Conservation (phyloP, 2,888 invertebrate species). For the Anagyrus pseudococci region DNA sequence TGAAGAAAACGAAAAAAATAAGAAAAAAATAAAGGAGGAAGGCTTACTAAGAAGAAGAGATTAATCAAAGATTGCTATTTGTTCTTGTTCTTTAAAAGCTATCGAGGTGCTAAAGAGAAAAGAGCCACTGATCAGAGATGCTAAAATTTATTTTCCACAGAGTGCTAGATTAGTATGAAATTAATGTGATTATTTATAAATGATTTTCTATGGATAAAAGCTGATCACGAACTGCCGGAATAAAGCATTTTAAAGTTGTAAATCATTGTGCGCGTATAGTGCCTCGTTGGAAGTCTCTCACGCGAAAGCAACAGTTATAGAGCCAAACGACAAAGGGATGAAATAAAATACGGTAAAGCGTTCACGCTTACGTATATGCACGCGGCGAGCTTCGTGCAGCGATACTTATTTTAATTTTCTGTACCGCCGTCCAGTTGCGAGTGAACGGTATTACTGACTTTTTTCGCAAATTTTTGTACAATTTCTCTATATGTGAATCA, state of each 20-base stretch:
- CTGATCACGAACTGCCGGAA: slow-evolving; percentile 47
- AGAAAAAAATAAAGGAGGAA: slow-evolving; percentile 28
- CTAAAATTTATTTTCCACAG: slow-evolving; percentile 37
- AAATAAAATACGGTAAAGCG: slow-evolving; percentile 6
- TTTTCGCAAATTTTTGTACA: slow-evolving; percentile 28
- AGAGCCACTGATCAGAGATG: slow-evolving; percentile 29
- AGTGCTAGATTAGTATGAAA: slow-evolving; percentile 42
- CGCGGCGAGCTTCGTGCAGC: neutral
- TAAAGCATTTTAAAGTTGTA: slow-evolving; percentile 45
- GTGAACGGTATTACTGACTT: slow-evolving; percentile 24
- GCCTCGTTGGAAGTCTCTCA: slow-evolving; percentile 33
- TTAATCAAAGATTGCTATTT: slow-evolving; percentile 29
- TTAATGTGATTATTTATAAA: slow-evolving; percentile 55
- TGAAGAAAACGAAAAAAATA: slow-evolving; percentile 15
- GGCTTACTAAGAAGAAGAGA: slow-evolving; percentile 22
- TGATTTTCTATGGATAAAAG: slow-evolving; percentile 44
- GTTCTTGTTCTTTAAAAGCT: slow-evolving; percentile 33
- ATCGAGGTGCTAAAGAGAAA: slow-evolving; percentile 31
- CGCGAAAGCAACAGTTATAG: slow-evolving; percentile 27
- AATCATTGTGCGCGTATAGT: slow-evolving; percentile 34
- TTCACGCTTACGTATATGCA: neutral
- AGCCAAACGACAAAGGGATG: slow-evolving; percentile 21
- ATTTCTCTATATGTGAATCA: slow-evolving; percentile 17
- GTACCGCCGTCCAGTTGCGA: slow-evolving; percentile 7
- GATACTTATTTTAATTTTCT: slow-evolving; percentile 9